phyloP scores from a whole-genome alignment of 2,797 vertebrate species.

The Fringilla coelebs region DNA sequence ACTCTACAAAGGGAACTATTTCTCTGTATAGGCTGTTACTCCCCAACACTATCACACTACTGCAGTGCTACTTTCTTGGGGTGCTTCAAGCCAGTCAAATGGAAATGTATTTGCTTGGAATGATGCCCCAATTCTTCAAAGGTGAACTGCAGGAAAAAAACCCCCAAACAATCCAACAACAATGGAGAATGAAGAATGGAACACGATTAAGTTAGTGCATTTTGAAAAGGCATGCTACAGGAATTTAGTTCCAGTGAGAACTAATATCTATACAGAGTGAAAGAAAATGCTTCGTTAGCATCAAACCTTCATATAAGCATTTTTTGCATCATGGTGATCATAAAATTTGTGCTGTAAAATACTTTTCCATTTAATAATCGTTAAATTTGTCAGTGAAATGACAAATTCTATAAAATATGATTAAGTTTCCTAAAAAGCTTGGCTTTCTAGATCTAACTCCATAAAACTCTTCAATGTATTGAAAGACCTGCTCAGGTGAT shows the following conservation, averaged over 20 bases:
- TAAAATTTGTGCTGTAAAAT: background rate
- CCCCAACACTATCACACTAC: background rate
- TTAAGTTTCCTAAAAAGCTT: background rate
- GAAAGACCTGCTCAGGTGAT: background rate
- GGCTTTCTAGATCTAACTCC: background rate
- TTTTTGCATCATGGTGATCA: background rate
- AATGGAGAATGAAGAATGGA: background rate
- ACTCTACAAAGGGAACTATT: background rate
- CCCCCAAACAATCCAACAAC: rapidly evolving
- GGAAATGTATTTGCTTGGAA: background rate
- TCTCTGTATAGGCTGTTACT: background rate
- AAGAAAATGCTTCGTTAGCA: background rate
- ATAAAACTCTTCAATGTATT: background rate
- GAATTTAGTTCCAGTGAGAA: background rate
- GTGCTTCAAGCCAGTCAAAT: background rate
- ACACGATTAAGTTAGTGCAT: background rate
- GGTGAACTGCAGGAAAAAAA: background rate
- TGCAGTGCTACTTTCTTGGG: background rate
- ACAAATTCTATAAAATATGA: background rate
- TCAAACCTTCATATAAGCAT: background rate
- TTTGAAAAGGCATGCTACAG: background rate
- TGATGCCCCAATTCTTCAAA: background rate
- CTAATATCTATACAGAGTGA: background rate
- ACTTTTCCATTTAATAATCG: background rate
- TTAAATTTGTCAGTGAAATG: background rate